Evolutionary conservation across 2,888 invertebrate species (phyloP).

Genomic region (Orchesellides sinensis): DNA sequence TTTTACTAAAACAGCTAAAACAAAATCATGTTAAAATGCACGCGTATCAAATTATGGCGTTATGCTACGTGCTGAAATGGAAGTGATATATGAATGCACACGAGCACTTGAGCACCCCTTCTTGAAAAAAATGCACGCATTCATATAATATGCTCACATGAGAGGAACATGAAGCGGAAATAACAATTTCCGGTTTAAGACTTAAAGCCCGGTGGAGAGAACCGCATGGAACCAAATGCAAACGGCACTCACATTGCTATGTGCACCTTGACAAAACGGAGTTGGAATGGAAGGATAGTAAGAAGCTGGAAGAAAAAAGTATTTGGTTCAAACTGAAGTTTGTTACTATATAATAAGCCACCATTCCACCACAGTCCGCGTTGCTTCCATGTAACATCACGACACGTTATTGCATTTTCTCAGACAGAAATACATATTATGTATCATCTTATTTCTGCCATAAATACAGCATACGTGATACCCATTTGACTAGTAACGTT

Average conservation of each 20-base stretch:
- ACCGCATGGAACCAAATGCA: too few relatives aligned
- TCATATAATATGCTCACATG: not conserved
- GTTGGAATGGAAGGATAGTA: not conserved
- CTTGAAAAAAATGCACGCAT: too few relatives aligned
- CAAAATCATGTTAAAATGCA: not conserved
- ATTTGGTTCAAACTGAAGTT: not conserved
- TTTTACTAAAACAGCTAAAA: not conserved
- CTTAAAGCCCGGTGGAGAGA: not conserved
- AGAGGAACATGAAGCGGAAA: slow-evolving; percentile 58
- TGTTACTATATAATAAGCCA: not conserved
- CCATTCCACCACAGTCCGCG: not conserved
- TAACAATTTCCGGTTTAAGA: slow-evolving; percentile 66
- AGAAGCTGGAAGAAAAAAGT: not conserved
- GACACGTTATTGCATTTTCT: not conserved
- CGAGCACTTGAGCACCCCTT: too few relatives aligned
- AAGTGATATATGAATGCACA: too few relatives aligned
- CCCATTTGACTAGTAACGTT: slow-evolving; percentile 21
- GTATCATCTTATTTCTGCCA: too few relatives aligned
- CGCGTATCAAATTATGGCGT: not conserved
- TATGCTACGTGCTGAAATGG: too few relatives aligned
- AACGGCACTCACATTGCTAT: not conserved
- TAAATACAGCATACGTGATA: too few relatives aligned
- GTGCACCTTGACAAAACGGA: not conserved
- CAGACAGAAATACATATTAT: too few relatives aligned
- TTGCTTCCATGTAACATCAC: too few relatives aligned